A percentile compares a stretch with the other conserved stretches of the same genome.
Evolutionary conservation across 1,140 invertebrate genomes (phyloP).

Genomic region (Drosophila tristis): DNA sequence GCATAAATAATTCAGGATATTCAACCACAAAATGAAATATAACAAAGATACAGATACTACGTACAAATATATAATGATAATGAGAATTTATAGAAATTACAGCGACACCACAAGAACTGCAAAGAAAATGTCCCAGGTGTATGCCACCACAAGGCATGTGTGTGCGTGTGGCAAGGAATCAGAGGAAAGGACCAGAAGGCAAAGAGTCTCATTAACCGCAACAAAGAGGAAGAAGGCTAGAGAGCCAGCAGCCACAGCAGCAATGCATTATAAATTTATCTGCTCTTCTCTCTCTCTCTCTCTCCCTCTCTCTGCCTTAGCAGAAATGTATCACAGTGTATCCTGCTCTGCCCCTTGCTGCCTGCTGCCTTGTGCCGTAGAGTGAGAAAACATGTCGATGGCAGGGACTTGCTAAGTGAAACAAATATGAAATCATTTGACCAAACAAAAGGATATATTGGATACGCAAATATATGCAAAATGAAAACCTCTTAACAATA

Average conservation of each 20-base stretch:
- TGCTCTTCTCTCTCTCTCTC: slow-evolving; percentile 23
- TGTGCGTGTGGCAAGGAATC: neutral
- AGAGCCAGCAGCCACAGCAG: slow-evolving; percentile 28
- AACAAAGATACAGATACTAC: slow-evolving; percentile 32
- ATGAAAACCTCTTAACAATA: slow-evolving; percentile 14
- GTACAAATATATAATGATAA: slow-evolving; percentile 59
- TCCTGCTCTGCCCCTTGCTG: no score
- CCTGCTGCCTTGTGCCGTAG: neutral
- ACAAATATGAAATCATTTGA: slow-evolving; percentile 34
- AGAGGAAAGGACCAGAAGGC: slow-evolving; percentile 17
- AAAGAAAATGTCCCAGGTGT: slow-evolving; percentile 57
- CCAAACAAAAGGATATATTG: slow-evolving; percentile 5
- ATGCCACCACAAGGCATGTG: slow-evolving; percentile 34
- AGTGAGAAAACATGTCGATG: slow-evolving; percentile 60
- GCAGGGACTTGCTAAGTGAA: slow-evolving; percentile 21
- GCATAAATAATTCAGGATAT: slow-evolving; percentile 66
- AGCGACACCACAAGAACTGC: slow-evolving; percentile 11
- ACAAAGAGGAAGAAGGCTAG: slow-evolving; percentile 3
- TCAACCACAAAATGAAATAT: slow-evolving; percentile 61
- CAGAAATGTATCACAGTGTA: no score
- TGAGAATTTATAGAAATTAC: slow-evolving; percentile 54
- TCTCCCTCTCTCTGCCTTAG: neutral
- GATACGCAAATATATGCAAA: slow-evolving; percentile 2
- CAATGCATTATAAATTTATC: slow-evolving; percentile 77
- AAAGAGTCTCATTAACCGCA: slow-evolving; percentile 69